A percentile compares a stretch with the other conserved stretches of the same genome.
Conservation (phyloP, 2,888 invertebrate genomes). For the Acleris emargana region DNA sequence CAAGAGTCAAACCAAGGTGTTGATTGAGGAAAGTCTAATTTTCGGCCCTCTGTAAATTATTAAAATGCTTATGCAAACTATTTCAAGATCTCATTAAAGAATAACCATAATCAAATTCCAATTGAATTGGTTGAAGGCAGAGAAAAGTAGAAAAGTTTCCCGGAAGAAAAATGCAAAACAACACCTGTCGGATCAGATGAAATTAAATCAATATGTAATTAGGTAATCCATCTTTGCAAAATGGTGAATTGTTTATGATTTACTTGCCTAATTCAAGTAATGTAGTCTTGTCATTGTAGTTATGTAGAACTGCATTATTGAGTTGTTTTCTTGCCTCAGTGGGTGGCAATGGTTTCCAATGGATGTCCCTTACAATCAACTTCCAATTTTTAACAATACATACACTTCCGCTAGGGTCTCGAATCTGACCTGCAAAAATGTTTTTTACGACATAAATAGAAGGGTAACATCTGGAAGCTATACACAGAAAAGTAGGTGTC, state of each 20-base stretch:
- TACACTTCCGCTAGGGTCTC: constrained; percentile 90
- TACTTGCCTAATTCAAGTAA: constrained; percentile 80
- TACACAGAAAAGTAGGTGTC: neutral
- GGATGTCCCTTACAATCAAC: constrained; percentile 91
- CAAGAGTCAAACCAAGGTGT: constrained; percentile 98
- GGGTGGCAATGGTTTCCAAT: constrained; percentile 91
- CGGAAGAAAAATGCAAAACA: too few species aligned
- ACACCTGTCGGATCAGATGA: too few species aligned
- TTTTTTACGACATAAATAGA: constrained; percentile 38
- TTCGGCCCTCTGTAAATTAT: constrained; percentile 74
- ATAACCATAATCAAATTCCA: too few species aligned
- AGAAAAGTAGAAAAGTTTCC: too few species aligned
- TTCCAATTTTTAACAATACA: constrained; percentile 90
- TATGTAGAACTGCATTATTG: constrained; percentile 90
- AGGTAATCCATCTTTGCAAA: too few species aligned
- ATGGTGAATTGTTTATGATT: neutral
- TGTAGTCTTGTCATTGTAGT: constrained; percentile 80
- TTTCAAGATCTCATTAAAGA: neutral
- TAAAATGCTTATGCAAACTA: neutral
- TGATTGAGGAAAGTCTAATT: constrained; percentile 88
- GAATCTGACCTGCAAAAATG: constrained; percentile 87
- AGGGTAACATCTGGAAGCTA: neutral
- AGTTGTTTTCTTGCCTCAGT: constrained; percentile 92
- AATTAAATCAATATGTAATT: too few species aligned
- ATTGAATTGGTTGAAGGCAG: too few species aligned